Evolutionary conservation across 2,888 invertebrate species (phyloP), one percentile per base, ranked within the genome.

Genomic region (Candidula unifasciata): DNA sequence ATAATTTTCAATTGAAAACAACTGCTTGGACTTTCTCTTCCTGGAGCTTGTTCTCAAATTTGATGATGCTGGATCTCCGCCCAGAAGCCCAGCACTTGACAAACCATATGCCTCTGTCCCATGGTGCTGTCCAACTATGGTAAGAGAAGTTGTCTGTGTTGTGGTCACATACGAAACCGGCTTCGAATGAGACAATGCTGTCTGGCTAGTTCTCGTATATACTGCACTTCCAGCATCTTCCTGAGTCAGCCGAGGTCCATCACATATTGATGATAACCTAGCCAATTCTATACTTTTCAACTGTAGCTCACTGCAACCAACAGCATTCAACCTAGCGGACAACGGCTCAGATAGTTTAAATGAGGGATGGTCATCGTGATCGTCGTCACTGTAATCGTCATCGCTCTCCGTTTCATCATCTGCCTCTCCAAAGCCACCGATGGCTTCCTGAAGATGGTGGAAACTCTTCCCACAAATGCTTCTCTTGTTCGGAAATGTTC

Each of bases 1-100:
- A 82, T 93, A 93, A 76, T 91, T 91, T 87, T 93, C 93, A 83
- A 92, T 91, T 2, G 92, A 91, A 87, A 91, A 91, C 24, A 92
- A 87, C 86, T 93, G 93, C 87, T 92, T 93, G 60, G 89, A 89
- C 87, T 92, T 93, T 18, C 92, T 87, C 71, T 91, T 91, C 27
- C 93, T 88, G 0, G 90, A 89, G 86, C 93, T 93, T 66, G 90
- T 89, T 52, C 93, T 87, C 16, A 90, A 86, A 66, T 64, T 73
- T 10, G 83, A 77, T 16, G 74, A 44, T 30, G 84, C 54, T 69
- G 37, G 30, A 33, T 13, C 27, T 44, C 13, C 44, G 27, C 30
- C 35, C 21, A 73, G 60, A 60, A 74, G 37, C 21, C 27, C 60
- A 27, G 52, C 37, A 52, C 64, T 82, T 5, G 33, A 13, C 8